These are phyloP conservation scores for Clarias platycephalus DNA, from an alignment of 2,797 vertebrate genomes.

Conservation along the genomic window DNA sequence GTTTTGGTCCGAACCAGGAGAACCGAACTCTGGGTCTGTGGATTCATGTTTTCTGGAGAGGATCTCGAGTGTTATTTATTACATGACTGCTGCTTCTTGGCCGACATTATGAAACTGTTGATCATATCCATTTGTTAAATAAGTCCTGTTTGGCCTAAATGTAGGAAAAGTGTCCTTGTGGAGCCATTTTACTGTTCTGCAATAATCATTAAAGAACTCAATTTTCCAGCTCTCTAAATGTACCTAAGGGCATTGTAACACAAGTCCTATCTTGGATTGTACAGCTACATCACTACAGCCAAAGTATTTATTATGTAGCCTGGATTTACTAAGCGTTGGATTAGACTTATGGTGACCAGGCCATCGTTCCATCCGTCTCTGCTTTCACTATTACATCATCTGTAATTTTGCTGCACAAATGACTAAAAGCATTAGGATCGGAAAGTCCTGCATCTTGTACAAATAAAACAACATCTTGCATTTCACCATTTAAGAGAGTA, in stretches of 20 bases:
- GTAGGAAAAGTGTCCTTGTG: conserved; percentile 28
- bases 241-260: background rate
- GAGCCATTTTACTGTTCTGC: conserved; percentile 30
- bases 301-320: background rate
- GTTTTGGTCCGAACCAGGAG: too few species aligned
- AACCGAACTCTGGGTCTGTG: background rate
- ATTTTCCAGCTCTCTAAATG: background rate
- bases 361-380: background rate
- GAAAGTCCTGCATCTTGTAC: background rate
- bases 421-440: background rate
- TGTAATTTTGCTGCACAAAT: background rate
- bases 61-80: conserved; percentile 41
- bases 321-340: background rate
- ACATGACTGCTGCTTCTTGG: conserved; percentile 45
- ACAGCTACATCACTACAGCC: background rate
- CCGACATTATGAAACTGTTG: conserved; percentile 36
- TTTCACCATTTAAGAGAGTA: background rate
- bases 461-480: background rate
- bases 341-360: background rate
- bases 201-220: conserved; percentile 35
- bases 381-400: background rate
- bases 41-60: conserved; percentile 42
- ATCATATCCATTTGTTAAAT: conserved; percentile 48
- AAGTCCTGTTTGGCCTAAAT: conserved; percentile 35
- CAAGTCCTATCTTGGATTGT: background rate